Evolutionary conservation across 2,797 vertebrate species (phyloP), one percentile per base, ranked within the genome.

Genomic region (Enteromius mattozi): DNA sequence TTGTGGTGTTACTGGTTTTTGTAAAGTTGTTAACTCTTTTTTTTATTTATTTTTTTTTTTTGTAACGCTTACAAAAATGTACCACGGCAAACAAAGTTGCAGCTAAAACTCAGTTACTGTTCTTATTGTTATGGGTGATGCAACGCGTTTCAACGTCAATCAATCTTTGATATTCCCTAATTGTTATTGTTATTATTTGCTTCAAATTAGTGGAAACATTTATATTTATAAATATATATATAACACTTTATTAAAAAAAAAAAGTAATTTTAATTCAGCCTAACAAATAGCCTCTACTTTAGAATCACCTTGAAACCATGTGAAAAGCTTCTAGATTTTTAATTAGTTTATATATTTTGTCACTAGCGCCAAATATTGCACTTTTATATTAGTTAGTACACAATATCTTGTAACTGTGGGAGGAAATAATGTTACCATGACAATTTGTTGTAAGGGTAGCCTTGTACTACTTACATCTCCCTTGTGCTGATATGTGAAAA

Each of bases 401-500:
- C 10, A 6, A 14, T 42, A 24, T 17, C 24, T 30, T 17, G 3
- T 30, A 65, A 14, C 16, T 81, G 24, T 45, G 80, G 19, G 19
- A n/a, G 16, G 17, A 63, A 75, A 70, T 49, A 17, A 59, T 33
- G 82, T 78, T 70, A n/a, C 27, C 51, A 45, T 59, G 21, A 51
- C 3, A 19, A 79, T 78, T 56, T 69, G 35, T 54, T 59, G 74
- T 83, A 69, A 56, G 10, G 17, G 47, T 69, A 30, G n/a, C 47
- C 27, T 30, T n/a, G 56, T 65, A 27, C 56, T 79, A 10, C 27
- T 63, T 63, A 61, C 69, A 35, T 54, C 19, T 40, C 61, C 45
- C 81, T 74, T 83, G 51, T 78, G 66, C 59, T 61, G 70, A 80
- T 79, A 65, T 77, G 71, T 83, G 86, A 81, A 86, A 83, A 81